Evolutionary conservation across 2,888 invertebrate species (phyloP).

Genomic region (Macropis europaea): DNA sequence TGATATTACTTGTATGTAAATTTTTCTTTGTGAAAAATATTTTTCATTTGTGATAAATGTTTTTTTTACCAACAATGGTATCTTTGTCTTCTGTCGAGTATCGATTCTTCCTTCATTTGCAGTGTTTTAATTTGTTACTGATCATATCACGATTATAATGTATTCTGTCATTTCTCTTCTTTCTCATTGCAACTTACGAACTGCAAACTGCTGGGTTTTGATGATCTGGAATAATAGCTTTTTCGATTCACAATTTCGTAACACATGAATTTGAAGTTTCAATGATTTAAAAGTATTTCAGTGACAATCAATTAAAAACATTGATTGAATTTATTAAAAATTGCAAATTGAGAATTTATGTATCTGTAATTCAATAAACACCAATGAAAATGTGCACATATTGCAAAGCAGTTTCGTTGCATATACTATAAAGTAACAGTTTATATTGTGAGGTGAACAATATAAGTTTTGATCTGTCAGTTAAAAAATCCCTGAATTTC

Average conservation of each 20-base stretch:
- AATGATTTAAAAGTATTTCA: neutral
- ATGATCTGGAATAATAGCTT: neutral
- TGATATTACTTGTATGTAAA: neutral
- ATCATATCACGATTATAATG: neutral
- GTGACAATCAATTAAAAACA: too few species aligned
- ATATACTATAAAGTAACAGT: neutral
- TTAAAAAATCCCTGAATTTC: constrained; percentile 43
- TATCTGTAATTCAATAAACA: neutral
- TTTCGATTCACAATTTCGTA: neutral
- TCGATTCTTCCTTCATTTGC: neutral
- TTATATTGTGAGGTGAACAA: neutral
- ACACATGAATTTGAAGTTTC: neutral
- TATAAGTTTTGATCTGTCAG: too few species aligned
- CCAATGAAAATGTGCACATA: constrained; percentile 1
- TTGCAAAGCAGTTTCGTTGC: constrained; percentile 1
- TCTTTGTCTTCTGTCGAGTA: neutral
- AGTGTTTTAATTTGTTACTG: neutral
- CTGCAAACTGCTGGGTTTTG: neutral
- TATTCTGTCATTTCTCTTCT: neutral
- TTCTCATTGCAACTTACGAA: neutral
- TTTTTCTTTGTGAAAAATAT: constrained; percentile 24
- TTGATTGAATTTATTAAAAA: neutral
- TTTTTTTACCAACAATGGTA: neutral
- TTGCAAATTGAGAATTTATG: constrained; percentile 3
- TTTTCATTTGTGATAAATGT: neutral